Base-by-base conservation (phyloP, 2,797 vertebrate species). In the Triplophysa yarkandensis region DNA sequence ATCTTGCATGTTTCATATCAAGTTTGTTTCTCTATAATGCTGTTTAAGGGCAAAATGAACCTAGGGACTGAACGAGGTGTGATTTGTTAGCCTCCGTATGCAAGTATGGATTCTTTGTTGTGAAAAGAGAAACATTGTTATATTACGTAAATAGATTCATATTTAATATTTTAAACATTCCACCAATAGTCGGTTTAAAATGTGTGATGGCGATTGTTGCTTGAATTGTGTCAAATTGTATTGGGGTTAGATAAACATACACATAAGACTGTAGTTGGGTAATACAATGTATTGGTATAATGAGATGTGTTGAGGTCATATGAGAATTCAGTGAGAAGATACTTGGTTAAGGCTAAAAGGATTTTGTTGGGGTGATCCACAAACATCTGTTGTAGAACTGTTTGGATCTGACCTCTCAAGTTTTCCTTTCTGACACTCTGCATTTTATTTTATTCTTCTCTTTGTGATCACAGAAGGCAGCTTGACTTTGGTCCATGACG, bases 11-110 rank as follows among this genome's bases (percentile, higher is more conserved):
- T 71, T 71, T 50, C 44, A 36, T 62, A 50, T 71, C 30, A 71
- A 44, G 21, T 58, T 71, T 61, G 41, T 36, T 71, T 61, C 28
- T 71, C 21, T 70, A 60, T 71, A 19, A 61, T 71, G 16, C 57
- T 50, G 4, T 71, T 61, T n/a, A 62, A 50, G 27, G 6, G 17
- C 6, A 1, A 61, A 71, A 50, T 62, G 0, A 71, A 61, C 48
- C 54, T 30, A 39, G 9, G 21, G 13, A 50, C 19, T 50, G 1
- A 1, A 27, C 30, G 36, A 2, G 7, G 21, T 27, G 32, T 23
- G 19, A 11, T 55, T 55, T 39, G 34, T 55, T 68, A 46, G 11
- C 43, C 9, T 64, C 8, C 14, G 28, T 6, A 27, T 68, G 41
- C 14, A 57, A 57, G 11, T 50, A 11, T 54, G 7, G 48, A 39